Conservation (phyloP, 2,113 vertebrate species). For the Noturus placidus region DNA sequence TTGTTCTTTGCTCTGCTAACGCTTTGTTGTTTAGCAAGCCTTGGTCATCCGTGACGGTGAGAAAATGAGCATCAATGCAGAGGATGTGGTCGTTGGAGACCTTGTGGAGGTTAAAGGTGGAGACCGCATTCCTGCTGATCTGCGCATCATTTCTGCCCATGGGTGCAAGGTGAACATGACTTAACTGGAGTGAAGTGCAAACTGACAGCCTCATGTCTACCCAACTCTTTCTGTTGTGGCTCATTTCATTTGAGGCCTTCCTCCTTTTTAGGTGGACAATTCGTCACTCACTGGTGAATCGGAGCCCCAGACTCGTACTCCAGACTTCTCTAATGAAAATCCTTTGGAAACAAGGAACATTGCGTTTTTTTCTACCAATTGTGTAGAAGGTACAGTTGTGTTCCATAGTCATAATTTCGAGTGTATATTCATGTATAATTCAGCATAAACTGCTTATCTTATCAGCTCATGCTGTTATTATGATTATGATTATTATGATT, state of each 20-base stretch:
- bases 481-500: too few relatives aligned
- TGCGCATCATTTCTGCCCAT: conserved; percentile 91
- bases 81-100: conserved; percentile 90
- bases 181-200: background rate
- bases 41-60: conserved; percentile 93
- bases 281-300: conserved; percentile 94
- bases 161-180: conserved; percentile 85
- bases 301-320: conserved; percentile 89
- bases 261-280: conserved; percentile 82
- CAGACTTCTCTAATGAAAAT: conserved; percentile 91
- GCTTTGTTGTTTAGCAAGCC: conserved; percentile 80
- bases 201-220: background rate
- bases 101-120: conserved; percentile 96
- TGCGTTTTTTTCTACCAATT: conserved; percentile 96
- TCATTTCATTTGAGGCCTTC: conserved; percentile 6
- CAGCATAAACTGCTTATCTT: background rate
- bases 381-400: conserved; percentile 85
- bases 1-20: background rate
- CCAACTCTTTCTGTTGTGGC: background rate
- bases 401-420: background rate
- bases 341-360: conserved; percentile 93
- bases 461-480: too few relatives aligned
- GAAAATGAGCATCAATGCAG: conserved; percentile 90
- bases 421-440: background rate
- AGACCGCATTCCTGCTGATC: conserved; percentile 92